A percentile compares a stretch with the other conserved stretches of the same genome.
Evolutionary conservation across 2,113 vertebrate species (phyloP).

Genomic region (Eudorcas thomsonii): DNA sequence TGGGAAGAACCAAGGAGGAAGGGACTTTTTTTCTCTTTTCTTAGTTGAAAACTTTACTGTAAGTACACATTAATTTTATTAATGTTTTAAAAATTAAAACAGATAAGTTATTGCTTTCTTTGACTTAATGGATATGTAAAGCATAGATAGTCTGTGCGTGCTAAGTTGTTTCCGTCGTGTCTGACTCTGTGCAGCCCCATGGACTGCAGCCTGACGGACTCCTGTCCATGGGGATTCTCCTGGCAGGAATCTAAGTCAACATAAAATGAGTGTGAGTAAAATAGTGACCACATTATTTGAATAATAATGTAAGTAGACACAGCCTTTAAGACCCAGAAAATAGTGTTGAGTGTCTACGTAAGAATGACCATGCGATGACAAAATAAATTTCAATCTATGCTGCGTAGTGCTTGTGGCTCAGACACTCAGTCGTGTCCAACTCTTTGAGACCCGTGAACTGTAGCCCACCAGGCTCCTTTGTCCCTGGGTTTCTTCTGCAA

Average conservation of each 20-base stretch:
- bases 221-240: not conserved
- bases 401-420: not conserved
- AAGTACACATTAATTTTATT: not conserved
- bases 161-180: not conserved
- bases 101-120: not conserved
- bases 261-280: not conserved
- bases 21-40: not conserved
- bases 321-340: not conserved
- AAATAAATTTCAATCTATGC: not conserved
- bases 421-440: not conserved
- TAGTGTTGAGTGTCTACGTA: not conserved
- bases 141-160: not conserved
- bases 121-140: not conserved
- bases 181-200: not conserved
- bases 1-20: not conserved
- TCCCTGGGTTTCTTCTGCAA: not conserved
- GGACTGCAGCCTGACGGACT: not conserved
- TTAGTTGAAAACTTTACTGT: not conserved
- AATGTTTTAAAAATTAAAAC: not conserved
- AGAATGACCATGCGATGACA: not conserved
- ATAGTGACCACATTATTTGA: not conserved
- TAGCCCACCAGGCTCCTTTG: not conserved
- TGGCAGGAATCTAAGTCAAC: not conserved
- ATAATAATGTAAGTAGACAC: not conserved
- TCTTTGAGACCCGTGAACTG: not conserved